Conservation (phyloP, 2,113 vertebrate species). For the Psammodynastes pulverulentus region DNA sequence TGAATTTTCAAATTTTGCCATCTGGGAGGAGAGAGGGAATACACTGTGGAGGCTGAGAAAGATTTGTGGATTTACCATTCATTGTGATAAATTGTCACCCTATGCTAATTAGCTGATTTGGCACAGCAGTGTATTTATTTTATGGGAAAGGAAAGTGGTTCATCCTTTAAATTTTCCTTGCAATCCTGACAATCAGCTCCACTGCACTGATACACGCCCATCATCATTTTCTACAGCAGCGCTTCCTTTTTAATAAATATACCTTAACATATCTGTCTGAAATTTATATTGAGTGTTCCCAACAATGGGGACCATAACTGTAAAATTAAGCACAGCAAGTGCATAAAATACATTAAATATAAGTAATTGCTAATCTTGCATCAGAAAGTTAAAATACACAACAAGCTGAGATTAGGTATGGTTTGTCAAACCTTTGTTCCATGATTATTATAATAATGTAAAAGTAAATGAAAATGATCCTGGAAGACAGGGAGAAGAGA, state of each 20-base stretch:
- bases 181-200: background rate
- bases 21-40: background rate
- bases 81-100: background rate
- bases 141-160: background rate
- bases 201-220: background rate
- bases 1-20: background rate
- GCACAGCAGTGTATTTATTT: background rate
- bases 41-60: background rate
- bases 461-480: background rate
- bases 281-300: background rate
- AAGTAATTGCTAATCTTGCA: background rate
- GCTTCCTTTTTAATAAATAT: background rate
- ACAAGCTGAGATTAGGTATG: background rate
- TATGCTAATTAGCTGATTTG: background rate
- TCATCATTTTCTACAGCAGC: background rate
- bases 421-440: background rate
- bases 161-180: background rate
- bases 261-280: background rate
- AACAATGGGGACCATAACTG: background rate
- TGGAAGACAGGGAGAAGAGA: background rate
- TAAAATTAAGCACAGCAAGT: background rate
- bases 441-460: background rate
- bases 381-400: background rate
- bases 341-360: background rate
- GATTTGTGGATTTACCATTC: background rate